phyloP scores from a whole-genome alignment of 2,113 vertebrate genomes.

The Tetrax tetrax region DNA sequence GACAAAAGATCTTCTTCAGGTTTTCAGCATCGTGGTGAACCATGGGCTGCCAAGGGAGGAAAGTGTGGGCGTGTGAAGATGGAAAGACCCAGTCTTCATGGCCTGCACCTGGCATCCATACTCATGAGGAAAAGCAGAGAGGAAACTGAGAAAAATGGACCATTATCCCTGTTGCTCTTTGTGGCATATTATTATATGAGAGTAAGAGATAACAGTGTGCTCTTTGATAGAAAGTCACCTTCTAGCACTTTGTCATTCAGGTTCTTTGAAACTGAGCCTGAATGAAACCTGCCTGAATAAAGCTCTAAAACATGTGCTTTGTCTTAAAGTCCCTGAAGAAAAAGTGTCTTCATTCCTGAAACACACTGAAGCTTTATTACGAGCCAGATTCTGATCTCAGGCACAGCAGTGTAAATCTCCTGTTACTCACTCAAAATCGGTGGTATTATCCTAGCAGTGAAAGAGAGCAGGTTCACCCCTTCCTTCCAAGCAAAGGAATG shows the following conservation, averaged over 20 bases:
- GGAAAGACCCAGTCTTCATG: background rate
- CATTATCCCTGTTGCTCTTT: background rate
- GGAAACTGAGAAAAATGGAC: background rate
- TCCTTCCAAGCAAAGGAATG: background rate
- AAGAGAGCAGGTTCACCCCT: background rate
- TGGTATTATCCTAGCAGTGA: background rate
- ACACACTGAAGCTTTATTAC: background rate
- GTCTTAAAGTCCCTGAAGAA: background rate
- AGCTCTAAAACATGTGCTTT: background rate
- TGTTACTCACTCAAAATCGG: background rate
- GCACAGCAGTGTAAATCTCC: background rate
- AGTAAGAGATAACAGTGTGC: background rate
- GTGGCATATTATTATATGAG: background rate
- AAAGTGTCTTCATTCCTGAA: background rate
- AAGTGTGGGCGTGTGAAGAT: background rate
- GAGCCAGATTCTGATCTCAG: background rate
- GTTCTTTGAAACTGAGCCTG: constrained; percentile 11
- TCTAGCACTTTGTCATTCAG: background rate
- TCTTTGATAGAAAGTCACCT: constrained; percentile 27
- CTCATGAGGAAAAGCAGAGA: background rate
- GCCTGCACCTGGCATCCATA: background rate
- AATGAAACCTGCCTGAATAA: constrained; percentile 18
- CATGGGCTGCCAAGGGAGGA: background rate
- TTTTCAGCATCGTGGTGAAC: background rate
- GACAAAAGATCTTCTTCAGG: background rate